Conservation (phyloP, 2,888 invertebrate genomes). For the Amphipoea oculea region DNA sequence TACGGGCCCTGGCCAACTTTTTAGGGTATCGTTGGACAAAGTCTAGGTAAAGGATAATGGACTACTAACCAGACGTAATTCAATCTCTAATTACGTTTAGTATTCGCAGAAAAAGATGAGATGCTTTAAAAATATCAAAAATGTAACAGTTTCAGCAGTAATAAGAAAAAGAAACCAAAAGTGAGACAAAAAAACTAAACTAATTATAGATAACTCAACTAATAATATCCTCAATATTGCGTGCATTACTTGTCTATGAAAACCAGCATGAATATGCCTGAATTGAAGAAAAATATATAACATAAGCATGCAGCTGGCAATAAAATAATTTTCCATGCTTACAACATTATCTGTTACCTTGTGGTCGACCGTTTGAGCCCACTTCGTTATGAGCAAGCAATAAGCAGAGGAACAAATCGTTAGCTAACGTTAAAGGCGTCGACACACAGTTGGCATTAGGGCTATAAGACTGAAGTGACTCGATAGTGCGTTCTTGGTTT, state of each 20-base stretch:
- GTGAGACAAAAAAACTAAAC: not conserved
- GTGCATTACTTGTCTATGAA: slow-evolving; percentile 31
- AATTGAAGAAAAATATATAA: slow-evolving; percentile 21
- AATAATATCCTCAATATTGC: not conserved
- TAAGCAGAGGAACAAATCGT: slow-evolving; percentile 84
- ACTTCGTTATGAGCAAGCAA: slow-evolving; percentile 86
- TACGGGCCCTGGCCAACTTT: not conserved
- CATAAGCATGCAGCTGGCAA: slow-evolving; percentile 63
- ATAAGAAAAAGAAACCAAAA: not conserved
- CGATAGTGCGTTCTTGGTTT: not conserved
- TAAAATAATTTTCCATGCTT: slow-evolving; percentile 67
- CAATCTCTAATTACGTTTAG: not conserved
- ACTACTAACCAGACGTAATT: not conserved
- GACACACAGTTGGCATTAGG: slow-evolving; percentile 26
- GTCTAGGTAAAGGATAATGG: not conserved
- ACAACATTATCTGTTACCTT: slow-evolving; percentile 81
- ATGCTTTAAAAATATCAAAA: not conserved
- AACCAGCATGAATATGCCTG: slow-evolving; percentile 7
- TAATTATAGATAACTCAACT: not conserved
- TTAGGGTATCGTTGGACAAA: not conserved
- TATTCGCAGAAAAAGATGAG: not conserved
- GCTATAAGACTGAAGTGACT: not conserved
- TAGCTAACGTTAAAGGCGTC: slow-evolving; percentile 74
- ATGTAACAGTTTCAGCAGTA: not conserved
- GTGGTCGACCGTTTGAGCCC: slow-evolving; percentile 88